phyloP scores from a whole-genome alignment of 2,888 invertebrate species.

The Dorcus hopei region DNA sequence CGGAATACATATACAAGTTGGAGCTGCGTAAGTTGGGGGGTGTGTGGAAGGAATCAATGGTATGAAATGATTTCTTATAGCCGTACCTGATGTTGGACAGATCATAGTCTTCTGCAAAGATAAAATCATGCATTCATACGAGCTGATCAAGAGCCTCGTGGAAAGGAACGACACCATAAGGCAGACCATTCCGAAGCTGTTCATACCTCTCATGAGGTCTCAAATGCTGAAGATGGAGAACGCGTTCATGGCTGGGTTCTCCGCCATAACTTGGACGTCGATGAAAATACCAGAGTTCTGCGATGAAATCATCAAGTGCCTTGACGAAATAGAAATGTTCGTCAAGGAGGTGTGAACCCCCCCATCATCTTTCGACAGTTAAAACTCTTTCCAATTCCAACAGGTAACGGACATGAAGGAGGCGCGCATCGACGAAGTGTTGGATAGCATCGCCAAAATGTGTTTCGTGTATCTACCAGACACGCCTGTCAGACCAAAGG shows the following conservation, averaged over 20 bases:
- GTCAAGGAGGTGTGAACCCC: conserved; percentile 56
- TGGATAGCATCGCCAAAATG: conserved; percentile 61
- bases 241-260: conserved; percentile 71
- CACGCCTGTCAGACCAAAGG: conserved; percentile 58
- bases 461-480: conserved; percentile 62
- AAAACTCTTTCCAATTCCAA: not conserved
- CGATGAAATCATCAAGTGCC: conserved; percentile 53
- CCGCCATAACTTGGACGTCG: conserved; percentile 79
- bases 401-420: conserved; percentile 72
- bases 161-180: conserved; percentile 61
- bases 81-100: conserved; percentile 73
- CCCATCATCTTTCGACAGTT: not conserved
- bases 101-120: conserved; percentile 72
- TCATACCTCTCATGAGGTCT: conserved; percentile 66
- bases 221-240: conserved; percentile 66
- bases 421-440: conserved; percentile 67
- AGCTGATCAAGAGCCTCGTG: conserved; percentile 60
- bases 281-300: conserved; percentile 67
- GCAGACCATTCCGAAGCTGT: conserved; percentile 62
- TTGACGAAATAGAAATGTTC: conserved; percentile 65
- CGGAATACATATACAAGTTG: conserved; percentile 77
- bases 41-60: not conserved
- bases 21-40: conserved; percentile 55
- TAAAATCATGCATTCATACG: conserved; percentile 62
- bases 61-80: conserved; percentile 37